A percentile compares a stretch with the other conserved stretches of the same genome.
Conservation (phyloP, 2,797 vertebrate species). For the Notolabrus celidotus region DNA sequence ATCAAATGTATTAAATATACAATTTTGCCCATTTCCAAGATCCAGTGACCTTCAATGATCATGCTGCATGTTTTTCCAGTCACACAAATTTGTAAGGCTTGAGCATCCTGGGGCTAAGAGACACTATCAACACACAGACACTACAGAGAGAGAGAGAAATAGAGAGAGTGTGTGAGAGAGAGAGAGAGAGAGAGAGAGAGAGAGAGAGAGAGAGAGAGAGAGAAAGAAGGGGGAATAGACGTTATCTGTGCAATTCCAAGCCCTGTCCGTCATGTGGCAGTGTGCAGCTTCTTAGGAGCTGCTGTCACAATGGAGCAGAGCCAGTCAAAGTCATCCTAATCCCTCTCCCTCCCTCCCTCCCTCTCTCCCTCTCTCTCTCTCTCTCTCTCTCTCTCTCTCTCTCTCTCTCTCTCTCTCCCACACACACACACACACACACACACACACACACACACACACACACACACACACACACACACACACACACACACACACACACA, state of each 20-base stretch:
- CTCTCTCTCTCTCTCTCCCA: too few relatives aligned
- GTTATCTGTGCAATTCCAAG: conserved; percentile 77
- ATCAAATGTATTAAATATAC: conserved; percentile 14
- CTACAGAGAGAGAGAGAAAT: conserved; percentile 12
- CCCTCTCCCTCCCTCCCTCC: conserved; percentile 20
- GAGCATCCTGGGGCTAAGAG: conserved; percentile 49
- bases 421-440: too few relatives aligned
- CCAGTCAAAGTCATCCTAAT: conserved; percentile 79
- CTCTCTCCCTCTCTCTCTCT: too few relatives aligned
- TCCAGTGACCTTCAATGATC: conserved; percentile 56
- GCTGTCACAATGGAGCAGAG: conserved; percentile 72
- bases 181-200: conserved; percentile 4
- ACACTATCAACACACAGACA: conserved; percentile 50
- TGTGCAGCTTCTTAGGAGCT: conserved; percentile 79
- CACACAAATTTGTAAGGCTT: conserved; percentile 61
- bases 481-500: conserved; percentile 32
- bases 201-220: conserved; percentile 22
- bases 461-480: too few relatives aligned
- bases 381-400: too few relatives aligned
- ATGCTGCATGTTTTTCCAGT: conserved; percentile 55
- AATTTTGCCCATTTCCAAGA: conserved; percentile 42
- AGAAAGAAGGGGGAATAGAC: conserved; percentile 20
- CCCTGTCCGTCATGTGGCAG: conserved; percentile 82
- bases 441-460: too few relatives aligned
- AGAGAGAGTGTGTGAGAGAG: conserved; percentile 1